These are phyloP conservation scores for Nomada lathburiana DNA, from an alignment of 2,888 invertebrate genomes.

Conservation along the genomic window DNA sequence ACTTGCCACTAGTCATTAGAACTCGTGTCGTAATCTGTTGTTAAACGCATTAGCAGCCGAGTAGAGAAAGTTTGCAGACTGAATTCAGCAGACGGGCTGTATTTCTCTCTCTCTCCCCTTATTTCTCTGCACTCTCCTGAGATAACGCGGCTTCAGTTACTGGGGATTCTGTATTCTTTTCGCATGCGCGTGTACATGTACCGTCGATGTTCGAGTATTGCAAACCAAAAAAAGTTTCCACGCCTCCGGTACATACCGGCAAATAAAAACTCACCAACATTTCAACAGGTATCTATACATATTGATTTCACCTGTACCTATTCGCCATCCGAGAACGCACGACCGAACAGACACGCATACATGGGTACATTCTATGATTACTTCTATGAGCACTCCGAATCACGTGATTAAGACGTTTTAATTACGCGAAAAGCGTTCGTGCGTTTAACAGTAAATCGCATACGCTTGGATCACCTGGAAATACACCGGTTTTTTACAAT, in stretches of 20 bases:
- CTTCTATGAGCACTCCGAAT: neutral
- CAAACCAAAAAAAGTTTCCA: conserved; percentile 12
- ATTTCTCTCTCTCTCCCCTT: conserved; percentile 49
- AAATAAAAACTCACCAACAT: conserved; percentile 22
- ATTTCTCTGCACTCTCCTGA: conserved; percentile 18
- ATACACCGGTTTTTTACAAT: too few species aligned
- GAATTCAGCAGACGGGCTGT: conserved; percentile 50
- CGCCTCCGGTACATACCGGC: neutral
- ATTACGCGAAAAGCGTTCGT: neutral
- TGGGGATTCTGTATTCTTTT: conserved; percentile 29
- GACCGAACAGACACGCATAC: too few species aligned
- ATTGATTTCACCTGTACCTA: conserved; percentile 15
- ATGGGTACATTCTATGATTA: neutral
- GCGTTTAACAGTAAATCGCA: too few species aligned
- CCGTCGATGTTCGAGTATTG: conserved; percentile 25
- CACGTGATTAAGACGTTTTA: neutral
- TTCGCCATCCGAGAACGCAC: neutral
- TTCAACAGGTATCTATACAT: neutral
- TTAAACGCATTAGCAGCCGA: conserved; percentile 62
- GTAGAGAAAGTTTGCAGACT: conserved; percentile 70
- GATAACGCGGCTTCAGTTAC: conserved; percentile 17
- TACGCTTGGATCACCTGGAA: too few species aligned
- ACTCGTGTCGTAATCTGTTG: conserved; percentile 63
- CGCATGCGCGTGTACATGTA: neutral
- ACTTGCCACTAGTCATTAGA: conserved; percentile 62